phyloP scores from a whole-genome alignment of 2,113 vertebrate genomes.

The Semicossyphus pulcher region DNA sequence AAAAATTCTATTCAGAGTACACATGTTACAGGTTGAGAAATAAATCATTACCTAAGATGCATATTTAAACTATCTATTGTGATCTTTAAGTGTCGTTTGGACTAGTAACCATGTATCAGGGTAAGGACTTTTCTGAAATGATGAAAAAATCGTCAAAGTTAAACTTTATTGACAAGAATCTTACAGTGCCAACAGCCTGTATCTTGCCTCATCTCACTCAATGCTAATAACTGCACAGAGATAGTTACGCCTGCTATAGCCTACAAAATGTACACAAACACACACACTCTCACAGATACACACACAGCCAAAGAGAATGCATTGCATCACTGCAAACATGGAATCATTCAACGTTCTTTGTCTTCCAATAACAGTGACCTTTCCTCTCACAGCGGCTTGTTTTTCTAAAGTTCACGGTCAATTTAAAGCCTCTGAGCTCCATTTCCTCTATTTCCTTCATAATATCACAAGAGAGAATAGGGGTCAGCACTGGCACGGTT shows the following conservation, averaged over 20 bases:
- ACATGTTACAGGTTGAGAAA: background rate
- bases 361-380: slow-evolving; percentile 56
- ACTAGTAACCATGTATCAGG: too few relatives aligned
- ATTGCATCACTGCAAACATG: slow-evolving; percentile 37
- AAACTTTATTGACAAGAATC: background rate
- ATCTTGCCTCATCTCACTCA: slow-evolving; percentile 2
- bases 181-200: background rate
- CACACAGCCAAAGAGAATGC: background rate
- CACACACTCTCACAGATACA: background rate
- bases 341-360: slow-evolving; percentile 45
- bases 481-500: slow-evolving; percentile 57
- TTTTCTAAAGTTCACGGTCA: slow-evolving; percentile 62
- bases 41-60: background rate
- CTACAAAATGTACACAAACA: slow-evolving; percentile 2
- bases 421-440: slow-evolving; percentile 63
- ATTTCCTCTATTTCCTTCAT: slow-evolving; percentile 63
- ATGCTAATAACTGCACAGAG: background rate
- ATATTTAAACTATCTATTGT: too few relatives aligned
- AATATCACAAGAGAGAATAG: slow-evolving; percentile 49
- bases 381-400: slow-evolving; percentile 51
- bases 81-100: too few relatives aligned
- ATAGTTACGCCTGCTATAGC: background rate
- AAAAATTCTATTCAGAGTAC: too few relatives aligned
- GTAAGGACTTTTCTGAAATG: too few relatives aligned
- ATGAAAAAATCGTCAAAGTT: slow-evolving; percentile 7